A percentile compares a stretch with the other conserved stretches of the same genome.
Conservation (phyloP, 2,888 invertebrate genomes). For the Caenorhabditis drosophilae region DNA sequence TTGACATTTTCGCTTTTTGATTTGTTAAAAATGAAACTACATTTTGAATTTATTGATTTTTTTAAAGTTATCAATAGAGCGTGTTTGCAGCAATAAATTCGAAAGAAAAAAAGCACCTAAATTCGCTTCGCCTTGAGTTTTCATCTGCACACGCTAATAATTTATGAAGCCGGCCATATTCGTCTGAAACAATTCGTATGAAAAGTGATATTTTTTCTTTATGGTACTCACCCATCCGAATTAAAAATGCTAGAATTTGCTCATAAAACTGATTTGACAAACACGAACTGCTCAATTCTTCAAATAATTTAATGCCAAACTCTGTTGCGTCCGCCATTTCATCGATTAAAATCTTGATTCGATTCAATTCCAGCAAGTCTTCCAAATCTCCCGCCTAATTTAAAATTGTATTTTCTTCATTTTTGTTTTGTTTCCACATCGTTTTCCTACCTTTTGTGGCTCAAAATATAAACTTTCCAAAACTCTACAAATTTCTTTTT, state of each 20-base stretch:
- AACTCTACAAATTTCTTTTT: slow-evolving; percentile 10
- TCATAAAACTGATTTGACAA: background rate
- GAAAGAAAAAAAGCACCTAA: too few relatives aligned
- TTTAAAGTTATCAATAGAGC: too few relatives aligned
- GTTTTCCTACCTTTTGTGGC: slow-evolving; percentile 9
- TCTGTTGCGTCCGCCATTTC: background rate
- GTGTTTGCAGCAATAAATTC: too few relatives aligned
- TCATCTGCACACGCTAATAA: slow-evolving; percentile 9
- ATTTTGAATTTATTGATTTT: too few relatives aligned
- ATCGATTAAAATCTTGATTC: background rate
- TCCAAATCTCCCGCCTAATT: background rate
- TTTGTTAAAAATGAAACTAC: too few relatives aligned
- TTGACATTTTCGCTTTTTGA: too few relatives aligned
- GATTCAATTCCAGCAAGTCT: background rate
- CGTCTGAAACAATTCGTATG: background rate
- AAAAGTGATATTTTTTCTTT: background rate
- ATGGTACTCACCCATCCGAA: background rate
- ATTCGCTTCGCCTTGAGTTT: slow-evolving; percentile 7
- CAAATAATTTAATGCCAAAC: background rate
- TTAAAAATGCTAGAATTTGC: slow-evolving; percentile 3
- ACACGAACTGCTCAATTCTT: background rate
- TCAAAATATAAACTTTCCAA: slow-evolving; percentile 16
- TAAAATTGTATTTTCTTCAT: too few relatives aligned
- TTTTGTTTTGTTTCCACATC: too few relatives aligned
- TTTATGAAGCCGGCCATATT: slow-evolving; percentile 4